These are phyloP conservation scores for Thryonomys swinderianus DNA, from an alignment of 2,113 vertebrate species.

Conservation along the genomic window DNA sequence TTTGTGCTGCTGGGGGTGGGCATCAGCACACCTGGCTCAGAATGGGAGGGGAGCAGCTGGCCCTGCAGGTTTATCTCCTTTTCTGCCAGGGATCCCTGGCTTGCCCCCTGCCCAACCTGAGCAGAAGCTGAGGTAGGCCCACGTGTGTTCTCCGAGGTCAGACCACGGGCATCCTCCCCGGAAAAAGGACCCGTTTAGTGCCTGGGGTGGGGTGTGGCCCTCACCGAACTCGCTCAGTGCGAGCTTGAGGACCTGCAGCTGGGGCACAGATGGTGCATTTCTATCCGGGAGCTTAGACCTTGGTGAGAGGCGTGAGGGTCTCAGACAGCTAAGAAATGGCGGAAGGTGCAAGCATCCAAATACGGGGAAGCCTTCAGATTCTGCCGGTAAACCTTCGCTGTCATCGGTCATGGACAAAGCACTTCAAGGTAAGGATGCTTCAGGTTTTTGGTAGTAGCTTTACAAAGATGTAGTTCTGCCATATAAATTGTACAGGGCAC, in stretches of 20 bases:
- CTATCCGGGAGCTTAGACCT: background rate
- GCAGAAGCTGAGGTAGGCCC: background rate
- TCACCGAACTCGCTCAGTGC: background rate
- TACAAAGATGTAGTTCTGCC: background rate
- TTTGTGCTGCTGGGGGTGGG: background rate
- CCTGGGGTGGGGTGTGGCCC: background rate
- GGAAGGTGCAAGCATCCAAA: background rate
- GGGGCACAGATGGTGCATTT: background rate
- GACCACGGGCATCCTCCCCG: background rate
- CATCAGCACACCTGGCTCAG: background rate
- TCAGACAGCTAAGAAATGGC: background rate
- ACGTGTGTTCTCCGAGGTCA: background rate
- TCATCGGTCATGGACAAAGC: background rate
- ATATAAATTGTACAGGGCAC: background rate
- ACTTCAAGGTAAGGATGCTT: background rate
- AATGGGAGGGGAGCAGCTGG: background rate
- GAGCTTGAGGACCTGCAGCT: background rate
- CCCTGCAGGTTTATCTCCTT: background rate
- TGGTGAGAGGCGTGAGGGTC: background rate
- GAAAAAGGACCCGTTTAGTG: background rate
- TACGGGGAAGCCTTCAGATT: accelerated
- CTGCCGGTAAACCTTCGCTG: accelerated
- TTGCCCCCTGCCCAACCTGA: background rate
- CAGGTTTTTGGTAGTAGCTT: background rate
- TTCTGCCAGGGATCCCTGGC: too few species aligned